Base-by-base conservation (phyloP, 2,113 vertebrate species). In the Scortum barcoo region DNA sequence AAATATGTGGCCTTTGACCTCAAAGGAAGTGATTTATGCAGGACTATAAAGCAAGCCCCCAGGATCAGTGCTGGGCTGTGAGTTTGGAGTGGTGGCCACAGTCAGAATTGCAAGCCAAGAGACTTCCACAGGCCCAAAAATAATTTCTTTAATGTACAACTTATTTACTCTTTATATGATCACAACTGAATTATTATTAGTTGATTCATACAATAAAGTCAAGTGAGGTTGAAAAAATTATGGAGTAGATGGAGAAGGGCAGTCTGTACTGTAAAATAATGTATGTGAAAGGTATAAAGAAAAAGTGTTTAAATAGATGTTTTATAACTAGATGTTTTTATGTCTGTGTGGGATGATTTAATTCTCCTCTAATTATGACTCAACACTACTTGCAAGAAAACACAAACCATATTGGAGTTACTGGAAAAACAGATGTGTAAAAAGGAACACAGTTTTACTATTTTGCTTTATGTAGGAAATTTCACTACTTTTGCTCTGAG, bases 1-100 rank as follows among this genome's bases (percentile, higher is more conserved):
- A 83, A 92, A 90, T 71, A 89, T 86, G 88, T 90, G 90, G 67
- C 92, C 89, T 90, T 88, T 90, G 88, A 88, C 90, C 90, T 71
- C 9, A 73, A 42, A 89, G 88, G 87, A 91, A 91, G 88, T 90
- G 92, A 93, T 93, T 94, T 95, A 93, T 91, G 78, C 82, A 80
- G 84, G 88, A 88, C 83, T 89, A 46, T 82, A 91, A 92, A 91
- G 71, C 72, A 62, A 90, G 80, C 85, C 81, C 87, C 62, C 80
- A 86, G 90, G 89, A 89, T 84, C 72, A 56, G 80, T 46, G 60
- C 71, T 65, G 65, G 58, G 72, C 78, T 92, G 57, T 83, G 84
- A 89, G 86, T 86, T 74, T 67, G 54, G 75, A 83, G 75, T 28
- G 48, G n/a, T 80, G 88, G 73, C 71, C 81, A 42, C 51, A 71